phyloP scores from a whole-genome alignment of 1,140 invertebrate genomes.

The Neodiprion virginianus region DNA sequence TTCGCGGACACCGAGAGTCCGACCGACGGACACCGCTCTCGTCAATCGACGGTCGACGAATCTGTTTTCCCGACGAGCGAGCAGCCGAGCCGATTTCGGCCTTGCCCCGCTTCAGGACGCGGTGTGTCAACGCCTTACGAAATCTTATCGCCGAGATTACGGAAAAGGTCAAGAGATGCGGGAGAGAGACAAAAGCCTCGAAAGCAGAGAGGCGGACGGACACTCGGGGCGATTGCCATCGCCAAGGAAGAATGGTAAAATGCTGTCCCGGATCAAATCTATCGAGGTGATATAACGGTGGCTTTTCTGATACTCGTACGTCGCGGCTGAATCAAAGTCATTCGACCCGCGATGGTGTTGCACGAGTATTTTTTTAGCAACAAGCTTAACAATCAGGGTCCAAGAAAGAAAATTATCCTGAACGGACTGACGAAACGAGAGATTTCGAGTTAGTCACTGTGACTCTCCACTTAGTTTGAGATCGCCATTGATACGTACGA shows the following conservation, averaged over 20 bases:
- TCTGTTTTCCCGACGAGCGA: background rate
- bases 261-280: background rate
- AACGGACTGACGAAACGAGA: no score
- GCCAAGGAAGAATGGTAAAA: background rate
- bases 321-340: background rate
- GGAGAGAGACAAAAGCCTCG: background rate
- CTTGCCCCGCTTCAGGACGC: background rate
- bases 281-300: background rate
- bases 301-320: background rate
- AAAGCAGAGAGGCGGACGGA: background rate
- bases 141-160: background rate
- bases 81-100: background rate
- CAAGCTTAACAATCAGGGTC: background rate
- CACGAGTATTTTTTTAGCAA: no score
- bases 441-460: no score
- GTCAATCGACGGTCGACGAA: background rate
- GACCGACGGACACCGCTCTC: no score
- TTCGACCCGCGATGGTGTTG: background rate
- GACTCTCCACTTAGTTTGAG: no score
- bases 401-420: no score
- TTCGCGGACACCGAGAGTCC: no score
- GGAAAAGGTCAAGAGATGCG: background rate
- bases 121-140: slow-evolving; percentile 1
- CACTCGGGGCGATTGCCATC: background rate
- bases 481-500: no score